These are phyloP conservation scores for Tanypteryx hageni DNA, from an alignment of 2,888 invertebrate species.

Conservation along the genomic window DNA sequence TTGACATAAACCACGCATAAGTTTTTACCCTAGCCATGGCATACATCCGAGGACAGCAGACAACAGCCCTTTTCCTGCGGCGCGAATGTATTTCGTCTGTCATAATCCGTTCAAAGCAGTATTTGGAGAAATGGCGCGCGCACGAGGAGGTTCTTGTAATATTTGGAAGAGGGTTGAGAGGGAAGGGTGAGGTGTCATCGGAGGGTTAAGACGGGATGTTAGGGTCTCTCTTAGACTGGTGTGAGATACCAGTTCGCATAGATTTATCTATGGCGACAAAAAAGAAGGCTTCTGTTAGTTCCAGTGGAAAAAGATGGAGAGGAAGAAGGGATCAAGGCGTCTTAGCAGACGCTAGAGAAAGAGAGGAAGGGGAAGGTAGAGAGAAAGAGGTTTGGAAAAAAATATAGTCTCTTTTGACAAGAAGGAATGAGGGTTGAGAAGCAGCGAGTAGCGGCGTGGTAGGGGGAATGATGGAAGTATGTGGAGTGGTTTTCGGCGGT, in stretches of 20 bases:
- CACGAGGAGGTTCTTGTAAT: background rate
- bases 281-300: background rate
- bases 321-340: slow-evolving; percentile 12
- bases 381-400: background rate
- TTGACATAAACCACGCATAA: background rate
- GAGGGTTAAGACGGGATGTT: no score
- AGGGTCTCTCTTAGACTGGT: background rate
- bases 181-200: background rate
- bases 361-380: background rate
- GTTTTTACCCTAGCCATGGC: background rate
- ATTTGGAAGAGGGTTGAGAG: background rate
- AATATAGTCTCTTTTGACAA: background rate
- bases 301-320: background rate
- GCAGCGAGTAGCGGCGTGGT: no score
- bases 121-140: background rate
- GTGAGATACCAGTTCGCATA: background rate
- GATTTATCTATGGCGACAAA: slow-evolving; percentile 13
- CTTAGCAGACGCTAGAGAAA: background rate
- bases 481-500: background rate
- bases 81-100: slow-evolving; percentile 24
- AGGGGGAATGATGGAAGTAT: background rate
- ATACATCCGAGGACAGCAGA: background rate
- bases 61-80: background rate
- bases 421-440: no score
- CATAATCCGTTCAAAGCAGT: background rate